phyloP scores from a whole-genome alignment of 2,113 vertebrate genomes.

The Epinephelus moara region DNA sequence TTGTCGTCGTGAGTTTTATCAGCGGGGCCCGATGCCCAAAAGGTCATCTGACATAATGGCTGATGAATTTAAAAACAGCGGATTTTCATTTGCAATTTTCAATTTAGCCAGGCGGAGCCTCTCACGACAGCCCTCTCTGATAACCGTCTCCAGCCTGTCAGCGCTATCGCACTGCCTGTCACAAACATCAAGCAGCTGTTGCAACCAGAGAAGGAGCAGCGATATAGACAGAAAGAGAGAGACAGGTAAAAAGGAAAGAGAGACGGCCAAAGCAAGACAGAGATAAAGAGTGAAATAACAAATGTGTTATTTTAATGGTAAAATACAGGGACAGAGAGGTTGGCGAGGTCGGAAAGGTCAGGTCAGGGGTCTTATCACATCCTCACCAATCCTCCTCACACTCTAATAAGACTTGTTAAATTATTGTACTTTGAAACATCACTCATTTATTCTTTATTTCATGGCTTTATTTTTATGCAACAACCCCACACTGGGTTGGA shows the following conservation, averaged over 20 bases:
- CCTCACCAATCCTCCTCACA: neutral
- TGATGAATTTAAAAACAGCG: conserved; percentile 77
- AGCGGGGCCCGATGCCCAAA: conserved; percentile 72
- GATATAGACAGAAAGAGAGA: conserved; percentile 32
- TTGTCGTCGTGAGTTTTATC: conserved; percentile 80
- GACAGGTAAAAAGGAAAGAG: conserved; percentile 25
- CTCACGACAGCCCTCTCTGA: conserved; percentile 49
- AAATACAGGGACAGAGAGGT: conserved; percentile 9
- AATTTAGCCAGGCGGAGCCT: conserved; percentile 73
- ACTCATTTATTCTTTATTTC: neutral
- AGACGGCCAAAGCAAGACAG: conserved; percentile 14
- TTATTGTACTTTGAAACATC: neutral
- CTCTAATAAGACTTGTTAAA: neutral
- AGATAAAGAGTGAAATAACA: conserved; percentile 38
- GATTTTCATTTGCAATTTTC: conserved; percentile 83
- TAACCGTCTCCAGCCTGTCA: conserved; percentile 79
- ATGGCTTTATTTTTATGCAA: neutral
- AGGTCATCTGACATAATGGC: conserved; percentile 83
- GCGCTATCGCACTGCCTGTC: conserved; percentile 74
- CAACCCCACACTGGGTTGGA: no score
- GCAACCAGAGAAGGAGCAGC: conserved; percentile 42
- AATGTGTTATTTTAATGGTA: conserved; percentile 10
- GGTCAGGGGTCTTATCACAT: neutral
- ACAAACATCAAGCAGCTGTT: conserved; percentile 75
- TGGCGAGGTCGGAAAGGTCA: conserved; percentile 8